Base-by-base conservation (phyloP, 30 jellyfish, hydroid and myxozoan genomes). In the Aurelia aurita region DNA sequence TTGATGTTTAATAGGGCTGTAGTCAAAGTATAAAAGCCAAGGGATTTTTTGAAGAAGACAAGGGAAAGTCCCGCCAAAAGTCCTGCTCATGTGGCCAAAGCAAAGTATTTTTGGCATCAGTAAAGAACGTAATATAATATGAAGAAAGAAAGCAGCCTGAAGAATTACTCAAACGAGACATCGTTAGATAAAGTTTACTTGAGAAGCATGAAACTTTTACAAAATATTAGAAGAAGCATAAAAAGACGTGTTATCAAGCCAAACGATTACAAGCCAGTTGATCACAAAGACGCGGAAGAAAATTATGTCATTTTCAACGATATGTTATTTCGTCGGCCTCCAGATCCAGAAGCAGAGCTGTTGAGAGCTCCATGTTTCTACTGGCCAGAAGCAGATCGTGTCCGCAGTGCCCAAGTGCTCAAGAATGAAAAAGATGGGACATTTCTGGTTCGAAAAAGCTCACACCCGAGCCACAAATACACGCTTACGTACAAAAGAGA, bases 371-470 rank as follows among this genome's bases (percentile, higher is more conserved):
- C 91, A 3, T 69, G 91, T 68, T 81, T 64, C 54, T 81, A 64
- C 34, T 81, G 91, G 91, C 91, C 91, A 9, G 91, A 81, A 4
- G 69, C 53, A 13, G 74, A 55, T 53, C 21, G 69, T n/a, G 51
- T 13, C 4, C 51, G 2, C 14, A 68, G 91, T 49, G 75, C 46
- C 9, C 20, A 23, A 13, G 55, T 81, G 47, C 55, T 81, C 6
- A 43, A 67, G 58, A 29, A 81, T 59, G 59, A 69, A 21, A 62
- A 55, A 16, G 69, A 65, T 45, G 91, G 91, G 5, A 57, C 78
- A 25, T 81, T 66, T 35, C 51, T 81, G 21, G 84, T 81, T n/a
- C 74, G 91, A 55, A 81, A 69, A 69, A 55, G 78, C 28, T 81
- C 91, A 1, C 85, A 81, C 32, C 82, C 91, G 16, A 57, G 15